Evolutionary conservation across 2,888 invertebrate genomes (phyloP).

Genomic region (Tortrix viridana): DNA sequence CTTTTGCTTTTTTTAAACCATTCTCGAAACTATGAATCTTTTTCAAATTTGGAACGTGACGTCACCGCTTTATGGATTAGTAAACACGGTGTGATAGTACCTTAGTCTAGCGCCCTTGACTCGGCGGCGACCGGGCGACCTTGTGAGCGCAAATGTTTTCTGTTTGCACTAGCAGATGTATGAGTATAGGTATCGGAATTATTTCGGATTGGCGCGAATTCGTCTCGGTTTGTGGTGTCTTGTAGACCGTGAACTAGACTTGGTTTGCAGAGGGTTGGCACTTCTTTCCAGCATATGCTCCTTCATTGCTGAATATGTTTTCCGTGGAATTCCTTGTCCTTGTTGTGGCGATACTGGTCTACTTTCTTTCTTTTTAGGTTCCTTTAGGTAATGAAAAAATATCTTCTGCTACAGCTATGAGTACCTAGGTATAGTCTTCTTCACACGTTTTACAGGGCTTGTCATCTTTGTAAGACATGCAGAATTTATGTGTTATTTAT

Average conservation of each 20-base stretch:
- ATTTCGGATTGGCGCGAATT: constrained; percentile 52
- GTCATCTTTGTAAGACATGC: too few relatives aligned
- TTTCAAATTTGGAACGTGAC: constrained; percentile 21
- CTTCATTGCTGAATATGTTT: background rate
- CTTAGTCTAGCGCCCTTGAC: constrained; percentile 78
- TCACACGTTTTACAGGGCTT: too few relatives aligned
- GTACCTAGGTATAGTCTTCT: too few relatives aligned
- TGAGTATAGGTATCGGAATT: constrained; percentile 51
- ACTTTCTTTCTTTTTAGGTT: too few relatives aligned
- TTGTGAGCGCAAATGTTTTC: constrained; percentile 74
- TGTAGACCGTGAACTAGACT: constrained; percentile 31
- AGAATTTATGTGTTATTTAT: background rate
- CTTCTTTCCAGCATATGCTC: background rate
- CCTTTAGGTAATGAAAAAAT: too few relatives aligned
- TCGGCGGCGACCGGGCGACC: constrained; percentile 78
- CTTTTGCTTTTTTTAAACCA: constrained; percentile 82
- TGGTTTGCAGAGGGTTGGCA: constrained; percentile 22
- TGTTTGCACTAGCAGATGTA: constrained; percentile 58
- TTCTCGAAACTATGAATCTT: constrained; percentile 62
- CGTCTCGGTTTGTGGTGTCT: constrained; percentile 41
- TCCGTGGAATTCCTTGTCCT: background rate
- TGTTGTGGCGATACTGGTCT: too few relatives aligned
- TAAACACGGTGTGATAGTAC: constrained; percentile 51
- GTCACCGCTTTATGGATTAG: constrained; percentile 28
- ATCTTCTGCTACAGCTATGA: too few relatives aligned